Evolutionary conservation across 1,140 invertebrate species (phyloP).

Genomic region (Lasioglossum baleicum): DNA sequence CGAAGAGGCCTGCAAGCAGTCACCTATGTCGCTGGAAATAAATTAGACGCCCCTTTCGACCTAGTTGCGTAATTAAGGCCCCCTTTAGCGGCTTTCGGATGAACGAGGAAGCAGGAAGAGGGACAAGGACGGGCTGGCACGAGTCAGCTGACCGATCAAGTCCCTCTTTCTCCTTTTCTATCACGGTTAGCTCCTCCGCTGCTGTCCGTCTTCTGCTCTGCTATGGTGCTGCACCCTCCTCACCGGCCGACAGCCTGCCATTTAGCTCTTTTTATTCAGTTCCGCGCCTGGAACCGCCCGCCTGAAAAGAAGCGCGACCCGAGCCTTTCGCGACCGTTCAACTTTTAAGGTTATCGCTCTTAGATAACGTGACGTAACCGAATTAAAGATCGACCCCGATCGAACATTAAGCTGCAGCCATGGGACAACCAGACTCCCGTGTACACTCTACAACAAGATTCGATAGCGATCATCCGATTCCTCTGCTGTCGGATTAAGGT

Average conservation of each 20-base stretch:
- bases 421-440: background rate
- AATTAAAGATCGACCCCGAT: constrained; percentile 15
- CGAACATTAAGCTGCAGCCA: background rate
- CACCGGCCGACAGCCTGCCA: constrained; percentile 1
- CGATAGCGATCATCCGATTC: background rate
- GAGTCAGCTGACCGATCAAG: constrained; percentile 60
- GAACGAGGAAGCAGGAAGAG: constrained; percentile 60
- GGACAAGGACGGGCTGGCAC: constrained; percentile 46
- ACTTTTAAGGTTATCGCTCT: constrained; percentile 21
- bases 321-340: constrained; percentile 9
- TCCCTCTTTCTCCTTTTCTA: constrained; percentile 26
- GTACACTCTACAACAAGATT: too few species aligned
- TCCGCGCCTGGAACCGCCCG: background rate
- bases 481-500: background rate
- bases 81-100: constrained; percentile 67
- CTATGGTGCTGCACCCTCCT: background rate
- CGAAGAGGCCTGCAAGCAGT: constrained; percentile 54
- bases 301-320: constrained; percentile 8
- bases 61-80: constrained; percentile 78
- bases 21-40: constrained; percentile 75
- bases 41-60: constrained; percentile 78
- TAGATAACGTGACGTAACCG: constrained; percentile 3
- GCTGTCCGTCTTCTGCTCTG: background rate
- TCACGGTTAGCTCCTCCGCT: background rate
- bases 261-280: constrained; percentile 29